Base-by-base conservation (phyloP, 2,888 invertebrate species). In the Linyphia triangularis region DNA sequence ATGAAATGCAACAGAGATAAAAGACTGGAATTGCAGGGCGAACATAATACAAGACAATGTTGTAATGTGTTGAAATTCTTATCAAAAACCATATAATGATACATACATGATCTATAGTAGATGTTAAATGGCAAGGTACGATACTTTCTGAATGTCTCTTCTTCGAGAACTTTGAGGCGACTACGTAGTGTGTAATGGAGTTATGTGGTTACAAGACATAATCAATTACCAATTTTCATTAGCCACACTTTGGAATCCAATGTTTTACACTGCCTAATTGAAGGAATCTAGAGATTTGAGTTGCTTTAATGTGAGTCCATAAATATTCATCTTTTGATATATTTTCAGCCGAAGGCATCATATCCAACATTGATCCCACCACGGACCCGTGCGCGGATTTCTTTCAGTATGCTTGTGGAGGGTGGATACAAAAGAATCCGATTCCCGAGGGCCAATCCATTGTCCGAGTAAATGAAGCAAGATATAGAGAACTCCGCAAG, bases 381-480 rank as follows among this genome's bases (percentile, higher is more conserved):
- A 94, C 95, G 24, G 94, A 97, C 92, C 97, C 98, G 0, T 98
- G 98, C 92, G 95, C 96, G 0, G 97, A 98, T 92, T 98, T 98
- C 93, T 98, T 97, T 92, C 95, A 96, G 13, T 91, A 91, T 81
- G 92, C 93, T 0, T 93, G 90, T 91, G 93, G 93, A 0, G 93
- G 93, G 10, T 93, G 93, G 93, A 95, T 97, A 73, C 95, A 95
- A 91, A 95, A 96, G 91, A 98, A 98, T 93, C 98, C 98, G 0
- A 96, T 98, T 90, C 98, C 98, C 0, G 97, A 97, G 92, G 98
- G 98, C 0, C 97, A 97, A 93, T 96, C 96, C 40, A 95, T 95
- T 75, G 98, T 98, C 98, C 97, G 97, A n/a, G 97, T 97, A 22
- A 98, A 98, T 92, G 96, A 96, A 90, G 97, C 97, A 92, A 94